Percentiles rank a stretch among this genome's conserved stretches.
phyloP scores from a whole-genome alignment of 2,113 vertebrate genomes.

The Macquaria australasica region DNA sequence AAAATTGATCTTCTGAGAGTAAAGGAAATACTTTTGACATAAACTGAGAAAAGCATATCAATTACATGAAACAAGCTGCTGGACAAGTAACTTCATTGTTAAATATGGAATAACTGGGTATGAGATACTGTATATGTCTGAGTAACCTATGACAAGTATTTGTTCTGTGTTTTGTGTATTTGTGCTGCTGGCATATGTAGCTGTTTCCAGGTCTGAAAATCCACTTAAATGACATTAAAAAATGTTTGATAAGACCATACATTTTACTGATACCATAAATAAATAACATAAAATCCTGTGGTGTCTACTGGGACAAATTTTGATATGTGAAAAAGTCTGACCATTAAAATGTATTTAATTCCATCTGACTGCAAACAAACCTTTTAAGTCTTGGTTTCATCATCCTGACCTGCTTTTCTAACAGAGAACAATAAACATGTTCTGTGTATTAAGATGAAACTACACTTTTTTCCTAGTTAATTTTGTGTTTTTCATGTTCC shows the following conservation, averaged over 20 bases:
- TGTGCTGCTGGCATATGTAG: not conserved
- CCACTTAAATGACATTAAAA: not conserved
- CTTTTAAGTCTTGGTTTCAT: constrained; percentile 15
- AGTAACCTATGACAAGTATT: not conserved
- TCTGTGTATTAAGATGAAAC: not conserved
- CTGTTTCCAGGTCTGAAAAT: not conserved
- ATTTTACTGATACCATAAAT: not conserved
- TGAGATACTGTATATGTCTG: not conserved
- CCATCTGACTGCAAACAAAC: not conserved
- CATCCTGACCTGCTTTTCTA: constrained; percentile 24
- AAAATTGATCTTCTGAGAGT: no score
- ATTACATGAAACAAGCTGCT: not conserved
- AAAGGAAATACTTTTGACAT: not conserved
- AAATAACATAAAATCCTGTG: not conserved
- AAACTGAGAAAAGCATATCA: not conserved
- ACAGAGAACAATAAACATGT: constrained; percentile 11
- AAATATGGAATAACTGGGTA: not conserved
- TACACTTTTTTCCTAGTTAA: no score
- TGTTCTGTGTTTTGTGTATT: not conserved
- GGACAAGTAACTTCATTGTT: not conserved
- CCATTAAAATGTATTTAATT: constrained; percentile 4
- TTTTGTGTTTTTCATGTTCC: not conserved
- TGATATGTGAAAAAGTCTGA: not conserved
- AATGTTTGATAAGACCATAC: not conserved
- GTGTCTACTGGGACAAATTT: not conserved